Evolutionary conservation across 2,797 vertebrate species (phyloP).

Genomic region (Passerculus sandwichensis): DNA sequence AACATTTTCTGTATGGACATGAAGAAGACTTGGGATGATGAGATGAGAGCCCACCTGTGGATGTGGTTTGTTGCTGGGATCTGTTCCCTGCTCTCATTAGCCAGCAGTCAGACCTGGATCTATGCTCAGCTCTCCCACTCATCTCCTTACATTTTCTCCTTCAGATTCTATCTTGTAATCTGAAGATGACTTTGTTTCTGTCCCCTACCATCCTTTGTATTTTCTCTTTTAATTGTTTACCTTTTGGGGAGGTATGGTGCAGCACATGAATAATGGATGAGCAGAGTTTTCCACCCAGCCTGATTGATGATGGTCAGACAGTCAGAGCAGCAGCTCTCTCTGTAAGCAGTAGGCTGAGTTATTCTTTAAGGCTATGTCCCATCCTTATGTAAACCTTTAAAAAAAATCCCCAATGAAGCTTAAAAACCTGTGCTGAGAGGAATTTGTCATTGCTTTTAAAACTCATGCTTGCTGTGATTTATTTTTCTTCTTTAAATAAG

Average conservation of each 20-base stretch:
- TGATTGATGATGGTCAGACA: background rate
- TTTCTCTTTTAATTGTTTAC: background rate
- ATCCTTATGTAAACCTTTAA: background rate
- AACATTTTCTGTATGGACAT: background rate
- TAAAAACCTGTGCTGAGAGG: background rate
- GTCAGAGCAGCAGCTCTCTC: background rate
- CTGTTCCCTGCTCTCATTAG: background rate
- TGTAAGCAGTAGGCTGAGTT: background rate
- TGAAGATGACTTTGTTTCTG: background rate
- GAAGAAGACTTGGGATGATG: background rate
- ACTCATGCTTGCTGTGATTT: background rate
- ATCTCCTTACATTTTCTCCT: background rate
- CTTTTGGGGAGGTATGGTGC: background rate
- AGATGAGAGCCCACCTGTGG: background rate
- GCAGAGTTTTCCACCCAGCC: background rate
- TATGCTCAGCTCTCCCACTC: background rate
- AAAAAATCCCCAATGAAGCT: rapidly evolving
- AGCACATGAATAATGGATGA: background rate
- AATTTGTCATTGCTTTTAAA: background rate
- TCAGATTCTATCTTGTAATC: background rate
- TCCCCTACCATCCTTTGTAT: background rate
- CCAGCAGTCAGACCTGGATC: background rate
- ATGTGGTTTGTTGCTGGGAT: background rate
- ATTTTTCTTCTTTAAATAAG: background rate
- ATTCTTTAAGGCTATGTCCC: background rate